Percentiles rank a stretch among this genome's conserved stretches.
Conservation (phyloP, 2,888 invertebrate genomes). For the Pammene fasciana region DNA sequence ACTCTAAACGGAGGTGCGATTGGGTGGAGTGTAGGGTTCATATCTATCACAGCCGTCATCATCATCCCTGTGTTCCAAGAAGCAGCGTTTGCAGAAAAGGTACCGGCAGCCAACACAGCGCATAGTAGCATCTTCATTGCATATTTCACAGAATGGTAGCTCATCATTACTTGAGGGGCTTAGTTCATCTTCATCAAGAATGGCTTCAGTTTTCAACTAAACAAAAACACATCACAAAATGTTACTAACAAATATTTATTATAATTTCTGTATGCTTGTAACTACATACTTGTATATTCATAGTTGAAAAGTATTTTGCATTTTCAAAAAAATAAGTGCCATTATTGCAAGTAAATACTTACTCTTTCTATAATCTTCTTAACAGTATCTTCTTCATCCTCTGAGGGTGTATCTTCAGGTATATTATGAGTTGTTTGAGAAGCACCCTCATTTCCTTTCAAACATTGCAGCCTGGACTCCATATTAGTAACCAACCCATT, state of each 20-base stretch:
- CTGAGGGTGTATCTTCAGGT: slow-evolving; percentile 50
- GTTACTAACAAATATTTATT: neutral
- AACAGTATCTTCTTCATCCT: slow-evolving; percentile 68
- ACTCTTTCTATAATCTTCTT: slow-evolving; percentile 74
- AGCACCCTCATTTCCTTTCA: slow-evolving; percentile 54
- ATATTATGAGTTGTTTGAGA: slow-evolving; percentile 37
- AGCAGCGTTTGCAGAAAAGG: slow-evolving; percentile 91
- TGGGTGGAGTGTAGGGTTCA: slow-evolving; percentile 65
- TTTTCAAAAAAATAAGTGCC: no score
- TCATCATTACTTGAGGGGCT: slow-evolving; percentile 73
- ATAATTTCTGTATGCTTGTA: no score
- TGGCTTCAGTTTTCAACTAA: slow-evolving; percentile 66
- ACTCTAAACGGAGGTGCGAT: slow-evolving; percentile 43
- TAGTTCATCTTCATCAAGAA: slow-evolving; percentile 59
- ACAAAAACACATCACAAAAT: slow-evolving; percentile 3
- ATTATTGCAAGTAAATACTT: slow-evolving; percentile 10
- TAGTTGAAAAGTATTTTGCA: no score
- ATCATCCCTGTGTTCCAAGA: slow-evolving; percentile 86
- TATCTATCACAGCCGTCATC: slow-evolving; percentile 82
- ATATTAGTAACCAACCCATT: slow-evolving; percentile 67
- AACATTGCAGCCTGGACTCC: slow-evolving; percentile 63
- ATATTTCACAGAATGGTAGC: slow-evolving; percentile 92
- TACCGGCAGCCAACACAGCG: slow-evolving; percentile 92
- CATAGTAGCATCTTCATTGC: slow-evolving; percentile 90
- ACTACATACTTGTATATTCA: no score